phyloP scores from a whole-genome alignment of 2,797 vertebrate genomes.

The Pempheris klunzingeri region DNA sequence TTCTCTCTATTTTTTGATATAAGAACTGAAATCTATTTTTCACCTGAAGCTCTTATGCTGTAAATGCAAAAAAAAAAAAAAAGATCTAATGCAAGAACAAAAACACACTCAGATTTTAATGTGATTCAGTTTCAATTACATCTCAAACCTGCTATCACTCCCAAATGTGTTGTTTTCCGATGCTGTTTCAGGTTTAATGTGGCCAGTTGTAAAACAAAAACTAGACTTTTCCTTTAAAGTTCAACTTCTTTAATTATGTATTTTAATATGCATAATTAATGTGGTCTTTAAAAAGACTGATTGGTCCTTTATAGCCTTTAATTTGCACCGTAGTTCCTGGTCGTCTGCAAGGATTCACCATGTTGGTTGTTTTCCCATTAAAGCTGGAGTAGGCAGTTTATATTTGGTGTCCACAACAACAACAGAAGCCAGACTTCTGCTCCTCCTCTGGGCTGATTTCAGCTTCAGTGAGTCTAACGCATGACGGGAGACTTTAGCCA shows the following conservation, averaged over 20 bases:
- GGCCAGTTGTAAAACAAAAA: neutral
- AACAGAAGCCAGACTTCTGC: too few relatives aligned
- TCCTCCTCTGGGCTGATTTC: too few relatives aligned
- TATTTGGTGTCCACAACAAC: too few relatives aligned
- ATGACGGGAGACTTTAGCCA: too few relatives aligned
- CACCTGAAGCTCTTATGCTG: neutral
- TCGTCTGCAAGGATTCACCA: too few relatives aligned
- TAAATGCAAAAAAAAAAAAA: neutral
- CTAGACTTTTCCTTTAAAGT: neutral
- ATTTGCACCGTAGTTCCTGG: neutral
- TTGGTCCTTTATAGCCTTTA: neutral
- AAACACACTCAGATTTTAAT: neutral
- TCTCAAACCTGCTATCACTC: neutral
- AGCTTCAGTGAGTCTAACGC: too few relatives aligned
- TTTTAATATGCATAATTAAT: conserved; percentile 1
- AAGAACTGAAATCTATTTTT: neutral
- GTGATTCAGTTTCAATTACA: too few relatives aligned
- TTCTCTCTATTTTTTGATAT: neutral
- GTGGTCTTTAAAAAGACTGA: neutral
- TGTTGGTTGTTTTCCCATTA: too few relatives aligned
- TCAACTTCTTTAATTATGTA: neutral
- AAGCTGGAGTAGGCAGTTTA: too few relatives aligned
- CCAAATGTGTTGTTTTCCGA: neutral
- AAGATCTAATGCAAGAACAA: neutral
- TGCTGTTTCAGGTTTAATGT: neutral